Conservation (phyloP, 2,113 vertebrate species). For the Lasiurus cinereus region DNA sequence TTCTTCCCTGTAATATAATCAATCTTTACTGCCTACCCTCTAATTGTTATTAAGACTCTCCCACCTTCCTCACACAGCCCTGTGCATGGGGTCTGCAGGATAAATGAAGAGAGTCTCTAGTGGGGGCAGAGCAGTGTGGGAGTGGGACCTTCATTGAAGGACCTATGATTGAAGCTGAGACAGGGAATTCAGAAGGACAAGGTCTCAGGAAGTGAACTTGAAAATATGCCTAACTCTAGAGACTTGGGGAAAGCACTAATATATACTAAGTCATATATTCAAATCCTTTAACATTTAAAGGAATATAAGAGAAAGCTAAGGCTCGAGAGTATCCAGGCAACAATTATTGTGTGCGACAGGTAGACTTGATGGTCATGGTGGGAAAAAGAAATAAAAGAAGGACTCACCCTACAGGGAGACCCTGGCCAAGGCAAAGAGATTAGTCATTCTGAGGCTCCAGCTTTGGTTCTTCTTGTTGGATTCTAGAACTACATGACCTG, state of each 20-base stretch:
- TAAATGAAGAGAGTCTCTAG: not conserved
- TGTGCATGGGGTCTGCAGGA: not conserved
- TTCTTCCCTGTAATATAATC: not conserved
- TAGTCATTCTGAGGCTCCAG: not conserved
- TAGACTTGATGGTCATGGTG: not conserved
- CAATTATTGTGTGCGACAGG: too few relatives aligned
- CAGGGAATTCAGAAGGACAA: not conserved
- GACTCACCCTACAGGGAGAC: not conserved
- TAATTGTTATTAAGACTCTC: not conserved
- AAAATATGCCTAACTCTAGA: not conserved
- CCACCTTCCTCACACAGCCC: not conserved
- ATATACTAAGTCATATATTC: not conserved
- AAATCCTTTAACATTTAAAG: conserved; percentile 8
- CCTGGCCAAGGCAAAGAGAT: not conserved
- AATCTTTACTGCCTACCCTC: not conserved
- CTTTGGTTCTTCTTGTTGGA: not conserved
- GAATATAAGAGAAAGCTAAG: not conserved
- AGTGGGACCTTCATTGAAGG: too few relatives aligned
- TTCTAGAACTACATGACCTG: not conserved
- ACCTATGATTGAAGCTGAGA: not conserved
- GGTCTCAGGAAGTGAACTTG: not conserved
- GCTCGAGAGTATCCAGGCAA: not conserved
- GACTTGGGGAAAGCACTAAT: not conserved
- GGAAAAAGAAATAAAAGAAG: not conserved
- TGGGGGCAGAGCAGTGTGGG: not conserved